phyloP scores from a whole-genome alignment of 1,140 invertebrate species.

The Physella acuta region DNA sequence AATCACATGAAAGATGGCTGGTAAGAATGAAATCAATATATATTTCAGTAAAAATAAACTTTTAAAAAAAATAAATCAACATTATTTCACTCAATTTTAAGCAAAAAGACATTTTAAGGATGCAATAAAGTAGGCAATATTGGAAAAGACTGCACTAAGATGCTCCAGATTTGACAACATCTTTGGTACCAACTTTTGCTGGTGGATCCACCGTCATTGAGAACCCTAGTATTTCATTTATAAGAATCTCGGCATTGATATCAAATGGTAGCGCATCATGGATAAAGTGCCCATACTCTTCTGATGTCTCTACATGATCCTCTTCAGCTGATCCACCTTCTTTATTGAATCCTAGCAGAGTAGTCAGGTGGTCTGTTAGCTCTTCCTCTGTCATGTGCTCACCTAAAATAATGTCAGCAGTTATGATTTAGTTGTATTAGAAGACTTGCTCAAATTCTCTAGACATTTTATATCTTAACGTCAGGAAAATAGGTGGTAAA shows the following conservation, averaged over 20 bases:
- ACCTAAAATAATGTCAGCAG: slow-evolving; percentile 45
- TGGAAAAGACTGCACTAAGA: too few species aligned
- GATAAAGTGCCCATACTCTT: slow-evolving; percentile 45
- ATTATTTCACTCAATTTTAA: too few species aligned
- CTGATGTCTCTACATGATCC: slow-evolving; percentile 50
- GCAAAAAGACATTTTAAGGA: too few species aligned
- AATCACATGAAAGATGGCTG: too few species aligned
- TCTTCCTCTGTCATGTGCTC: slow-evolving; percentile 61
- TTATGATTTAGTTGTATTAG: neutral
- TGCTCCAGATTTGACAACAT: slow-evolving; percentile 24
- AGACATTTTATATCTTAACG: neutral
- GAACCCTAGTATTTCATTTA: slow-evolving; percentile 56
- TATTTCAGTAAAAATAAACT: too few species aligned
- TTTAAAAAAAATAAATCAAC: too few species aligned
- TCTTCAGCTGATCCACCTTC: slow-evolving; percentile 57
- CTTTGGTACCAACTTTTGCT: slow-evolving; percentile 6
- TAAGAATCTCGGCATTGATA: slow-evolving; percentile 52
- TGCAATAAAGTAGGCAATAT: too few species aligned
- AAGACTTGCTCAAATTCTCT: neutral
- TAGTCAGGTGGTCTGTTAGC: slow-evolving; percentile 58
- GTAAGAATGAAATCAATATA: too few species aligned
- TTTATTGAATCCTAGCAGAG: slow-evolving; percentile 54
- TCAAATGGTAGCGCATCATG: slow-evolving; percentile 53
- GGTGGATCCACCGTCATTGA: slow-evolving; percentile 23
- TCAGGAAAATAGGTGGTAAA: neutral